A percentile compares a stretch with the other conserved stretches of the same genome.
Conservation (phyloP, 2,113 vertebrate genomes). For the Machaerirhynchus nigripectus region DNA sequence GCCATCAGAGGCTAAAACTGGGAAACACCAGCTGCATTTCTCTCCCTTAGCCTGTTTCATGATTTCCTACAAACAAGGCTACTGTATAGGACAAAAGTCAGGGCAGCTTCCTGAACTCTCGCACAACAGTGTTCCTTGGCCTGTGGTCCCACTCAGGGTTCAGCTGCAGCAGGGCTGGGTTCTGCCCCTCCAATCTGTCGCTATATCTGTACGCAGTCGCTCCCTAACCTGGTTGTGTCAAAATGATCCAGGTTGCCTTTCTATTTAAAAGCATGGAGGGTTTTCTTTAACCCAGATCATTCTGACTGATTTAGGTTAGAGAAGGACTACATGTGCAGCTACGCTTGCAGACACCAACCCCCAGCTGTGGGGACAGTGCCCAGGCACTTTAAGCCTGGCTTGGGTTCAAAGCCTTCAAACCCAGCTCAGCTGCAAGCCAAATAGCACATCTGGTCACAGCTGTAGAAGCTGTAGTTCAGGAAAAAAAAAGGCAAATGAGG, state of each 20-base stretch:
- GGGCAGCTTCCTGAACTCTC: background rate
- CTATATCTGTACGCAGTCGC: rapidly evolving
- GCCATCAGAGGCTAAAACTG: background rate
- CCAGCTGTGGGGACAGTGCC: background rate
- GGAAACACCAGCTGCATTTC: background rate
- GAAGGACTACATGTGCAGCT: background rate
- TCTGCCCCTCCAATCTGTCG: background rate
- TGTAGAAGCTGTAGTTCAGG: background rate
- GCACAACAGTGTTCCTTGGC: background rate
- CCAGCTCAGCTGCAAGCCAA: background rate
- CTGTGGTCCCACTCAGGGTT: background rate
- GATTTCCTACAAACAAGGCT: background rate
- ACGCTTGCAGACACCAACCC: background rate
- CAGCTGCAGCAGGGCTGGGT: background rate
- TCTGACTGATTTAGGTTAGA: constrained; percentile 60
- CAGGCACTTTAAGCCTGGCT: background rate
- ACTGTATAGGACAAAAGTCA: background rate
- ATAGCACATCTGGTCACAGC: constrained; percentile 27
- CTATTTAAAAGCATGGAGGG: constrained; percentile 52
- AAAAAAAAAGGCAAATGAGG: background rate
- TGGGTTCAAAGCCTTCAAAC: background rate
- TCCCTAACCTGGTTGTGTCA: constrained; percentile 62
- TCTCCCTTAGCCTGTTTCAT: background rate
- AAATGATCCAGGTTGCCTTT: constrained; percentile 53
- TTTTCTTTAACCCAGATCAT: constrained; percentile 48